Base-by-base conservation (phyloP, 2,113 vertebrate species). In the Aegotheles bennettii region DNA sequence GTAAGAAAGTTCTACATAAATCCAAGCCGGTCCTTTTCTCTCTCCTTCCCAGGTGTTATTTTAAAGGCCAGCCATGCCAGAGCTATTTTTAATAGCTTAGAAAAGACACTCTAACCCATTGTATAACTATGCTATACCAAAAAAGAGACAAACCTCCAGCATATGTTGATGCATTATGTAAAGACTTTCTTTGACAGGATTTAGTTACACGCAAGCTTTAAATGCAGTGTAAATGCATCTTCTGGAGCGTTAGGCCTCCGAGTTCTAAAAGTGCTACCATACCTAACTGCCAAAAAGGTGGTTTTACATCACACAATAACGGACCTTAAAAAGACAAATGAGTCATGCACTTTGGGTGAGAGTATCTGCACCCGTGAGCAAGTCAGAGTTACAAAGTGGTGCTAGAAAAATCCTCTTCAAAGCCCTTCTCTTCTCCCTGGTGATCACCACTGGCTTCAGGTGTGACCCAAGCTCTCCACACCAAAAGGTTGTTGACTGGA, bases 141-240 rank as follows among this genome's bases (percentile, higher is more conserved):
- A 91, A 95, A 85, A 75, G 81, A 96, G 68, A 81, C 75, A 91
- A 95, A 95, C 69, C 16, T 61, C 61, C 87, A 95, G 84, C 93
- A 96, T 96, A 97, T 97, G 95, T 84, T 96, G 86, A 97, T 97
- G 94, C 94, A 97, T 97, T 97, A 97, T 97, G 96, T 96, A 97
- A 97, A 97, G 94, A 96, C 83, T 93, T 96, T 67, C 90, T 93
- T 96, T 97, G 97, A 97, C 96, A 97, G 35, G 88, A 95, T 97
- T 89, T 92, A 94, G 91, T 76, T 97, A 95, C 93, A 97, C 85
- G 92, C 94, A 95, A 95, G 84, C 81, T 97, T 97, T 90, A 97
- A 97, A 97, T 97, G 95, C 96, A 96, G 94, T 95, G 94, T 70
- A 96, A 95, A 95, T 87, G 95, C 93, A 96, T 96, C 97, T 97